A percentile compares a stretch with the other conserved stretches of the same genome.
Evolutionary conservation across 1,140 invertebrate species (phyloP).

Genomic region (Rhopalosiphum maidis): DNA sequence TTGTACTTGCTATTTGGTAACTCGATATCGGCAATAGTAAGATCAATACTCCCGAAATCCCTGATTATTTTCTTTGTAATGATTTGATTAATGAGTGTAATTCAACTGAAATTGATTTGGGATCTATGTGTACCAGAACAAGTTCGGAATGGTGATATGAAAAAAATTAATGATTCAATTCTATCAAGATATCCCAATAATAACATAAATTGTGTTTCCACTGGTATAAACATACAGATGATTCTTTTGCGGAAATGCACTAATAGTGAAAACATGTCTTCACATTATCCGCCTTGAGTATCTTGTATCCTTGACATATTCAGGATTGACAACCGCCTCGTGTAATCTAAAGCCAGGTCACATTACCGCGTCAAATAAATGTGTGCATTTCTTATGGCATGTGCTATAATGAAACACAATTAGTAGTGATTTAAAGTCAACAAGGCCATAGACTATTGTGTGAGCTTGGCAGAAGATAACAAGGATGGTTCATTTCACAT

Average conservation of each 20-base stretch:
- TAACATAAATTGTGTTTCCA: background rate
- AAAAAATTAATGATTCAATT: background rate
- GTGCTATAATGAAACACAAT: background rate
- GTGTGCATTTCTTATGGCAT: background rate
- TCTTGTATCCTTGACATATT: background rate
- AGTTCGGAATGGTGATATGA: background rate
- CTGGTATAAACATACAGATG: background rate
- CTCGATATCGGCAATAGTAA: background rate
- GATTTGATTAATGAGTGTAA: background rate
- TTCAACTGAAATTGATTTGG: background rate
- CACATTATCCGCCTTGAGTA: background rate
- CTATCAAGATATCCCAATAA: background rate
- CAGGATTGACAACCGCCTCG: background rate
- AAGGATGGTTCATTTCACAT: background rate
- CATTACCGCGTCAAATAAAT: background rate
- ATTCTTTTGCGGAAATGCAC: background rate
- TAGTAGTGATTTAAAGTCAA: background rate
- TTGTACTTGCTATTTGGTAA: too few relatives aligned
- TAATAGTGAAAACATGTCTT: background rate
- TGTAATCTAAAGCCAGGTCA: background rate
- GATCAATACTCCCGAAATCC: background rate
- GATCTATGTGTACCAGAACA: background rate
- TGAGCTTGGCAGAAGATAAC: background rate
- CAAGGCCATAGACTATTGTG: background rate
- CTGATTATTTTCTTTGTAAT: background rate